These are phyloP conservation scores for Rattus rattus DNA, from an alignment of 2,113 vertebrate genomes.

Conservation along the genomic window DNA sequence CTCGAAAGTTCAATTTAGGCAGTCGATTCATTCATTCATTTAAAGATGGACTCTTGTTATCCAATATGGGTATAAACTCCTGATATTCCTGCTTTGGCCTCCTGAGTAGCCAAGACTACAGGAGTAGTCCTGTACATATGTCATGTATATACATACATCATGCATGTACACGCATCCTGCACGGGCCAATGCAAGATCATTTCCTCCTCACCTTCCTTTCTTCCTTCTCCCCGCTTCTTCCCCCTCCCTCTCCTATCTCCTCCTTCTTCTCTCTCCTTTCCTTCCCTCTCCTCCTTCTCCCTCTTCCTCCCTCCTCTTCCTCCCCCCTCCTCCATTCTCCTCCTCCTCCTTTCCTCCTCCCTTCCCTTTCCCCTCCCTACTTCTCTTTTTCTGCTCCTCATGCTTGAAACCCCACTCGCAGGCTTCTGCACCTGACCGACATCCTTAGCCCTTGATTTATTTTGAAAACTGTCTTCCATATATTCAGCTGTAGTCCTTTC, in stretches of 20 bases:
- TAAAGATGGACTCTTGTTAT: background rate
- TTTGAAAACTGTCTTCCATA: background rate
- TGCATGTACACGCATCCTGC: too few species aligned
- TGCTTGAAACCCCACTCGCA: background rate
- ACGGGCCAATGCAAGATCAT: too few species aligned
- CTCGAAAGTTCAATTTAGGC: background rate
- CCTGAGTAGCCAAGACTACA: background rate
- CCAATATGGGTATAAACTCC: background rate
- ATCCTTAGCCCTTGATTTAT: background rate
- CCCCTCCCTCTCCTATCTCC: background rate
- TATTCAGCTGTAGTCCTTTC: background rate
- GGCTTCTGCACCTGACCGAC: background rate
- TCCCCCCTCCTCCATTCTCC: background rate
- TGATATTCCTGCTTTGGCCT: background rate
- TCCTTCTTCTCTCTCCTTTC: background rate
- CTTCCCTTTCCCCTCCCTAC: background rate
- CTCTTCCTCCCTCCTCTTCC: background rate
- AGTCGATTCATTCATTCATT: background rate
- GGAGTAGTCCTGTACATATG: background rate
- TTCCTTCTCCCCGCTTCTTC: background rate
- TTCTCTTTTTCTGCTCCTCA: background rate
- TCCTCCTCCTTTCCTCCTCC: background rate
- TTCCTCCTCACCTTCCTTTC: accelerated
- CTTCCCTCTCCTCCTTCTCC: too few species aligned
- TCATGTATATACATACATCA: too few species aligned